phyloP scores from a whole-genome alignment of 2,113 vertebrate genomes.

The Albula glossodonta region DNA sequence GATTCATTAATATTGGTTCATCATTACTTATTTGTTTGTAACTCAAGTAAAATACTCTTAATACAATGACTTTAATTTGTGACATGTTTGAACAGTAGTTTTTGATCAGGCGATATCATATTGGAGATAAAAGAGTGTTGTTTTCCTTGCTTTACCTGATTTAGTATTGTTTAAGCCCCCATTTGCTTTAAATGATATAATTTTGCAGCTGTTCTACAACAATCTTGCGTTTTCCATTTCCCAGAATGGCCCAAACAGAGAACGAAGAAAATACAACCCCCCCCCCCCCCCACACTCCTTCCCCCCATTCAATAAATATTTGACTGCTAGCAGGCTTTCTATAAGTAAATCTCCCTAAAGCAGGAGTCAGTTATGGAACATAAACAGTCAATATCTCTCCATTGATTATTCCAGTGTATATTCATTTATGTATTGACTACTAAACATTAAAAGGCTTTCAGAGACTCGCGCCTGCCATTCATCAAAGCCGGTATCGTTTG shows the following conservation, averaged over 20 bases:
- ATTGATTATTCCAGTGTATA: conserved; percentile 39
- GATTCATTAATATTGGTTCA: neutral
- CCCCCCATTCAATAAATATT: neutral
- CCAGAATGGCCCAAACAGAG: conserved; percentile 1
- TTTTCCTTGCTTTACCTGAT: neutral
- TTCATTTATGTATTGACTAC: conserved; percentile 36
- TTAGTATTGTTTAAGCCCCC: neutral
- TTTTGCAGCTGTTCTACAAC: neutral
- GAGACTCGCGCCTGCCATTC: conserved; percentile 15
- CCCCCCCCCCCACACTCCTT: no score
- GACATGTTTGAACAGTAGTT: neutral
- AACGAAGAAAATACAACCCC: conserved; percentile 33
- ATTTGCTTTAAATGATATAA: neutral
- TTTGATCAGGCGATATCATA: neutral
- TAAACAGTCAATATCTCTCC: conserved; percentile 37
- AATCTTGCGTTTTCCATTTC: neutral
- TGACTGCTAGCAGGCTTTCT: conserved; percentile 6
- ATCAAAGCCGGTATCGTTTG: conserved; percentile 30
- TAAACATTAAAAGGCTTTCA: conserved; percentile 41
- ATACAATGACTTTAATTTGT: neutral
- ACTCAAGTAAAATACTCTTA: no score
- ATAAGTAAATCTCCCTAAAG: conserved; percentile 30
- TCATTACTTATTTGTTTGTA: no score
- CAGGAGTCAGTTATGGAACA: conserved; percentile 35
- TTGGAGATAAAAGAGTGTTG: neutral